phyloP scores from a whole-genome alignment of 2,797 vertebrate genomes.

The Oreonectes daqikongensis region DNA sequence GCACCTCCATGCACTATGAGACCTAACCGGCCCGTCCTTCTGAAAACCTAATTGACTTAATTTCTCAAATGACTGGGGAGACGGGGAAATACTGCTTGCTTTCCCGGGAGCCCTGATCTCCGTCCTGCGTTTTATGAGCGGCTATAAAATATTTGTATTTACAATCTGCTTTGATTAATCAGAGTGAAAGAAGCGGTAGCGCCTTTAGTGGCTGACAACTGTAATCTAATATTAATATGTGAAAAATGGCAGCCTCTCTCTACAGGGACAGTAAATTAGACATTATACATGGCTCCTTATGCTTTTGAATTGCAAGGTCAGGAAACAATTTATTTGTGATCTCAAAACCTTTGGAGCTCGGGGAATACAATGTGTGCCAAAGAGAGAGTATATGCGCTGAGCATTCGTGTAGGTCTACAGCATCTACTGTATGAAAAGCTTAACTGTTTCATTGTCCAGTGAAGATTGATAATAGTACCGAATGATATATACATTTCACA shows the following conservation, averaged over 20 bases:
- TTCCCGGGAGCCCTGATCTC: conserved; percentile 59
- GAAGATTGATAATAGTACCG: background rate
- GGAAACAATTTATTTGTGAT: conserved; percentile 81
- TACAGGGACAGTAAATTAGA: conserved; percentile 96
- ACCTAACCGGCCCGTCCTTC: conserved; percentile 52
- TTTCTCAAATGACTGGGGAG: conserved; percentile 62
- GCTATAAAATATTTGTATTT: conserved; percentile 86
- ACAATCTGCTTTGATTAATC: conserved; percentile 84
- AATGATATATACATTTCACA: background rate
- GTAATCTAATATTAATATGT: conserved; percentile 95
- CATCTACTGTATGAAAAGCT: conserved; percentile 39
- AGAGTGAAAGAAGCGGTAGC: conserved; percentile 76
- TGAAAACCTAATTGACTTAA: conserved; percentile 66
- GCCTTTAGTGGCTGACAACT: conserved; percentile 80
- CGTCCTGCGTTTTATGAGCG: conserved; percentile 71
- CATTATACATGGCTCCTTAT: conserved; percentile 91
- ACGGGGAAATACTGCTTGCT: conserved; percentile 53
- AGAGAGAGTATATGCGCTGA: conserved; percentile 39
- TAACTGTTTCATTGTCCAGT: conserved; percentile 30
- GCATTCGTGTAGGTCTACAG: conserved; percentile 28
- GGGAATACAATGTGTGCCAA: conserved; percentile 50
- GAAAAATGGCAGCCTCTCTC: conserved; percentile 89
- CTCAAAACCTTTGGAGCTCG: conserved; percentile 58
- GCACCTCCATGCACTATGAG: conserved; percentile 54
- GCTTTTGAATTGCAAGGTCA: conserved; percentile 76